phyloP scores from a whole-genome alignment of 2,113 vertebrate genomes.

The Mirza zaza region DNA sequence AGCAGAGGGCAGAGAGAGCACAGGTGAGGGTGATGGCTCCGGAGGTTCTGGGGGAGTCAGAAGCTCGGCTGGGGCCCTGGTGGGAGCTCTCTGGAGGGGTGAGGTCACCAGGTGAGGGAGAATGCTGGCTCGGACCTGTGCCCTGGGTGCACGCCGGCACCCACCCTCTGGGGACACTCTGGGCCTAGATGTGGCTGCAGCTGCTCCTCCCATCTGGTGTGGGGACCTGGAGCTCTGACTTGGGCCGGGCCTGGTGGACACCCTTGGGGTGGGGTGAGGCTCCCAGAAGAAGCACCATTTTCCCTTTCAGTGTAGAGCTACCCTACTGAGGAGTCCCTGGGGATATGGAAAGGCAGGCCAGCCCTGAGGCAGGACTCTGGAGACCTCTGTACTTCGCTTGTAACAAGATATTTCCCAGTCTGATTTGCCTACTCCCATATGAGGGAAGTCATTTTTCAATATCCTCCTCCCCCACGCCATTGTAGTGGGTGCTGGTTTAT shows the following conservation, averaged over 20 bases:
- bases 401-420: neutral
- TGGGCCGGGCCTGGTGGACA: no score
- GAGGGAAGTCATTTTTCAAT: neutral
- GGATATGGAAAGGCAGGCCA: neutral
- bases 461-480: accelerated
- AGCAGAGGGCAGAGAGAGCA: neutral
- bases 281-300: neutral
- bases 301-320: neutral
- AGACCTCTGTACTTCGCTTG: neutral
- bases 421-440: neutral
- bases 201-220: accelerated
- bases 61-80: neutral
- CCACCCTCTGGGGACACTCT: no score
- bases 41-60: neutral
- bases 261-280: neutral
- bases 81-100: neutral
- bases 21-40: neutral
- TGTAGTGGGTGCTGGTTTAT: neutral
- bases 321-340: neutral
- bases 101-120: neutral
- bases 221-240: no score
- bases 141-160: accelerated
- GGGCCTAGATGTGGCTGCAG: neutral
- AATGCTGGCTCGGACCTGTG: neutral
- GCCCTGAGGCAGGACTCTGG: neutral